These are phyloP conservation scores for Papilio dardanus DNA, from an alignment of 1,140 invertebrate species.

Conservation along the genomic window DNA sequence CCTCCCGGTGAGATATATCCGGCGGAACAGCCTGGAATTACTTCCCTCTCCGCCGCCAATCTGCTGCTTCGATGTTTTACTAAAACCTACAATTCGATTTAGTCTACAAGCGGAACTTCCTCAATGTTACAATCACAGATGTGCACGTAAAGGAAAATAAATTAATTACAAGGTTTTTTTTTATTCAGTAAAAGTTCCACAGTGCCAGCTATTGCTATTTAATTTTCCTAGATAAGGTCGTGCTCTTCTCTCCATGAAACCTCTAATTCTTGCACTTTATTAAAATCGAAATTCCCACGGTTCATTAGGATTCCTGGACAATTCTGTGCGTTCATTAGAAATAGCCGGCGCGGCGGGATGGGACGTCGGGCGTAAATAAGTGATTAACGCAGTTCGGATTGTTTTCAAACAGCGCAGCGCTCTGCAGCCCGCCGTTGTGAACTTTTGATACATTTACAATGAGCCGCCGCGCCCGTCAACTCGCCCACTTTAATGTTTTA, in stretches of 20 bases:
- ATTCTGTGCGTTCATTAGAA: constrained; percentile 77
- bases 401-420: constrained; percentile 67
- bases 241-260: neutral
- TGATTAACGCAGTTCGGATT: constrained; percentile 81
- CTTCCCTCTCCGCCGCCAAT: constrained; percentile 65
- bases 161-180: neutral
- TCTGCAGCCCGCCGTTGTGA: constrained; percentile 61
- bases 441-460: constrained; percentile 78
- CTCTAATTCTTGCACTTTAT: constrained; percentile 47
- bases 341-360: constrained; percentile 71
- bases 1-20: constrained; percentile 73
- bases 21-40: constrained; percentile 71
- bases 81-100: constrained; percentile 62
- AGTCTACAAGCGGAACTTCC: constrained; percentile 45
- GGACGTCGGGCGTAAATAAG: constrained; percentile 76
- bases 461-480: constrained; percentile 52
- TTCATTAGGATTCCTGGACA: constrained; percentile 74
- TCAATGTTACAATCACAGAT: neutral
- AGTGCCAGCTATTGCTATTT: neutral
- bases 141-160: neutral
- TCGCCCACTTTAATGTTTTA: constrained; percentile 57
- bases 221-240: neutral
- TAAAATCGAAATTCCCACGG: constrained; percentile 74
- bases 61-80: constrained; percentile 64
- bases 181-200: neutral